Percentiles rank a stretch among this genome's conserved stretches.
Evolutionary conservation across 1,140 invertebrate genomes (phyloP).

Genomic region (Hormaphis cornu): DNA sequence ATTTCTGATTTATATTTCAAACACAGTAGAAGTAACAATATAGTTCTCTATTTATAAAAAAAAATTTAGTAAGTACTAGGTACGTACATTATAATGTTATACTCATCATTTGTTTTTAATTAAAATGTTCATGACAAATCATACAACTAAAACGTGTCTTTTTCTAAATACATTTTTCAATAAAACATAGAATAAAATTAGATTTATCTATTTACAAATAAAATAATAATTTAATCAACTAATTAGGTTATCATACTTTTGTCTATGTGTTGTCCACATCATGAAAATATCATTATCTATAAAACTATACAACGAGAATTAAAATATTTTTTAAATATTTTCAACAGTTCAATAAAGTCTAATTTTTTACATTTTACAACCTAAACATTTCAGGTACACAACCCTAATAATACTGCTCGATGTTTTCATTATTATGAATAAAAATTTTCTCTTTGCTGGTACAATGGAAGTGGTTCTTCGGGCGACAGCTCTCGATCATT

Average conservation of each 20-base stretch:
- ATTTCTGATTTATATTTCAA: slow-evolving; percentile 8
- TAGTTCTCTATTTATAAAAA: background rate
- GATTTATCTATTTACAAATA: slow-evolving; percentile 13
- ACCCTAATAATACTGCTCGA: slow-evolving; percentile 21
- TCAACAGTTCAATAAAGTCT: slow-evolving; percentile 19
- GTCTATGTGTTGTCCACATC: background rate
- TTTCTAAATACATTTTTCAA: background rate
- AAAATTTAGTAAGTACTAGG: background rate
- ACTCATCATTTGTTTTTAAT: slow-evolving; percentile 3
- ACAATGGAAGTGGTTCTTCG: slow-evolving; percentile 58
- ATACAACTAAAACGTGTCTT: background rate
- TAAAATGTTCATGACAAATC: slow-evolving; percentile 11
- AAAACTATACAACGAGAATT: slow-evolving; percentile 28
- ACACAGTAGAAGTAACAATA: slow-evolving; percentile 14
- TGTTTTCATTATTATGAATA: slow-evolving; percentile 52
- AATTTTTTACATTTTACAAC: slow-evolving; percentile 22
- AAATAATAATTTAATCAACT: slow-evolving; percentile 15
- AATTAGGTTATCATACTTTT: background rate
- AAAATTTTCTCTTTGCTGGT: slow-evolving; percentile 75
- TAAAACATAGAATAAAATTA: background rate
- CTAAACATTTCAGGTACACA: slow-evolving; percentile 11
- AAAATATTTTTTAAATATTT: slow-evolving; percentile 25
- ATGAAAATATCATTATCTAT: slow-evolving; percentile 21
- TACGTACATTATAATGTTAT: background rate
- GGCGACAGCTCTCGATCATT: slow-evolving; percentile 56